Conservation (phyloP, 1,140 invertebrate genomes). For the Anagrus nilaparvatae region DNA sequence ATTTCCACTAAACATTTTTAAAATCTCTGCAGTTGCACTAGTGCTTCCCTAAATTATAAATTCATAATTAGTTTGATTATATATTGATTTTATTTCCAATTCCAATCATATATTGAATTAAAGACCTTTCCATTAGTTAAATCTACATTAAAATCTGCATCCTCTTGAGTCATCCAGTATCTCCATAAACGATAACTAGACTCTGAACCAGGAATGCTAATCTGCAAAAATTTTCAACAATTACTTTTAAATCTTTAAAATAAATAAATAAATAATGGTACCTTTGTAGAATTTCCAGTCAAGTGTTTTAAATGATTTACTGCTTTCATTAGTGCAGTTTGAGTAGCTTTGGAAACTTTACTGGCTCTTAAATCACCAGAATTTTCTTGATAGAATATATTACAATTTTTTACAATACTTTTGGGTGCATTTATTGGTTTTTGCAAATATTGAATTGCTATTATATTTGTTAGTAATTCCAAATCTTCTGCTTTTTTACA, state of each 20-base stretch:
- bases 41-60: slow-evolving; percentile 26
- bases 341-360: slow-evolving; percentile 57
- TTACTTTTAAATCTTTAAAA: background rate
- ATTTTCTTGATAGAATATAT: slow-evolving; percentile 69
- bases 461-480: slow-evolving; percentile 44
- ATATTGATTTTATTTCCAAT: background rate
- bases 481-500: slow-evolving; percentile 68
- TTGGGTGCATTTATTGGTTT: slow-evolving; percentile 45
- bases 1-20: slow-evolving; percentile 29
- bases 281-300: slow-evolving; percentile 38
- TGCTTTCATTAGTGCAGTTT: slow-evolving; percentile 49
- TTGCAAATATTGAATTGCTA: slow-evolving; percentile 33
- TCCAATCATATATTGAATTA: slow-evolving; percentile 25
- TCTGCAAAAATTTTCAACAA: slow-evolving; percentile 14
- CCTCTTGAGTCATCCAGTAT: slow-evolving; percentile 63
- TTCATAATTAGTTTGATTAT: slow-evolving; percentile 9
- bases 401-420: slow-evolving; percentile 44
- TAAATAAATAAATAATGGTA: slow-evolving; percentile 12
- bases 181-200: slow-evolving; percentile 59
- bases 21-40: slow-evolving; percentile 30
- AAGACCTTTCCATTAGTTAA: slow-evolving; percentile 50
- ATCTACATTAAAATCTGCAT: slow-evolving; percentile 48
- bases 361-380: slow-evolving; percentile 58
- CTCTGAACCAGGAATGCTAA: slow-evolving; percentile 48
- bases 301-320: slow-evolving; percentile 41